These are phyloP conservation scores for Drosophila niveifrons DNA, from an alignment of 2,888 invertebrate species.

Conservation along the genomic window DNA sequence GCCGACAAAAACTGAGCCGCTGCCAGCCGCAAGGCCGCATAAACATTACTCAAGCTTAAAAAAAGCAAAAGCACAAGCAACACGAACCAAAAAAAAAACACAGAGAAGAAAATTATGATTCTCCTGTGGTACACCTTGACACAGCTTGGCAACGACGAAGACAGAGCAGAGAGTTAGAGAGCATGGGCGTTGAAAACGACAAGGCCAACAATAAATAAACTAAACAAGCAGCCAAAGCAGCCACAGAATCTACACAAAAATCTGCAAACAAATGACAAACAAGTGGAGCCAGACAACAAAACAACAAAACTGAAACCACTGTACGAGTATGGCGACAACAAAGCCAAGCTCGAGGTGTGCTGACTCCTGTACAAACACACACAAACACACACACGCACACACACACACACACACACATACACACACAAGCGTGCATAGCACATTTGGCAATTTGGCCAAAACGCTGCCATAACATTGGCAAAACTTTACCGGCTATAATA, in stretches of 20 bases:
- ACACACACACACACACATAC: background rate
- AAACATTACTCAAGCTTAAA: slow-evolving; percentile 76
- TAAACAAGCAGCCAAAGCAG: slow-evolving; percentile 76
- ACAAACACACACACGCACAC: slow-evolving; percentile 11
- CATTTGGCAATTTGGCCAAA: slow-evolving; percentile 65
- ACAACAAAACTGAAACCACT: slow-evolving; percentile 69
- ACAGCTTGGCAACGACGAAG: slow-evolving; percentile 48
- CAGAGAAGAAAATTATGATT: slow-evolving; percentile 52
- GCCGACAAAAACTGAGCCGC: slow-evolving; percentile 69
- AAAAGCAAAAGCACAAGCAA: slow-evolving; percentile 5
- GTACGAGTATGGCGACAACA: slow-evolving; percentile 42
- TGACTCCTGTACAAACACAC: slow-evolving; percentile 19
- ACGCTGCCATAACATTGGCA: slow-evolving; percentile 55
- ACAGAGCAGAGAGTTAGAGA: background rate
- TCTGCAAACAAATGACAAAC: slow-evolving; percentile 82
- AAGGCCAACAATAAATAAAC: slow-evolving; percentile 76
- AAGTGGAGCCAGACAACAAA: slow-evolving; percentile 72
- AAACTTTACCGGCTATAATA: slow-evolving; percentile 37
- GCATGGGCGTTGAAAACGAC: slow-evolving; percentile 46
- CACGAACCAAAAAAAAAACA: slow-evolving; percentile 38
- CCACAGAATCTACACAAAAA: slow-evolving; percentile 81
- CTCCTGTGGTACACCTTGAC: slow-evolving; percentile 72
- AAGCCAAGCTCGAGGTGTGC: slow-evolving; percentile 43
- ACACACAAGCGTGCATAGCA: slow-evolving; percentile 16
- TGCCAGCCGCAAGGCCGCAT: slow-evolving; percentile 67